These are phyloP conservation scores for Pantherophis guttatus DNA, from an alignment of 2,113 vertebrate genomes.

Conservation along the genomic window DNA sequence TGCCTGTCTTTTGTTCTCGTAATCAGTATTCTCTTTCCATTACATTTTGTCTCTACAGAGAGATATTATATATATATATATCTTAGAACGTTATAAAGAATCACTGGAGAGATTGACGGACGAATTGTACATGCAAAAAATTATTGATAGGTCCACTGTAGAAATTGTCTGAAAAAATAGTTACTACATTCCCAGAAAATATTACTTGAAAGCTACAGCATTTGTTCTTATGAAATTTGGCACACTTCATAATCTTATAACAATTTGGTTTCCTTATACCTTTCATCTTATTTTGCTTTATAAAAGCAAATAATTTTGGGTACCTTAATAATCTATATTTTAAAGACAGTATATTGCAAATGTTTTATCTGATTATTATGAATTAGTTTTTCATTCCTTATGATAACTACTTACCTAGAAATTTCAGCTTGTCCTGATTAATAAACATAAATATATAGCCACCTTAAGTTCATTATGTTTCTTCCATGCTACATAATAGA, in stretches of 20 bases:
- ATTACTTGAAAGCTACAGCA: background rate
- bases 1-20: background rate
- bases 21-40: background rate
- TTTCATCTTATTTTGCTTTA: background rate
- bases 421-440: background rate
- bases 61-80: background rate
- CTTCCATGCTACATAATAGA: background rate
- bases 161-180: background rate
- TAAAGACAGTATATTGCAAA: background rate
- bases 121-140: background rate
- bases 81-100: background rate
- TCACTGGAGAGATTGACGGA: background rate
- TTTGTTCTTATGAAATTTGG: background rate
- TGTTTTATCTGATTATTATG: background rate
- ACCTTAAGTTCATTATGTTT: background rate
- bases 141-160: background rate
- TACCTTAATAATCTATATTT: background rate
- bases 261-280: background rate
- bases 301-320: background rate
- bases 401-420: background rate
- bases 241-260: background rate
- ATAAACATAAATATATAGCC: background rate
- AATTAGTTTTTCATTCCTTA: background rate
- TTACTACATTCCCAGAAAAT: background rate
- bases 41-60: background rate